Evolutionary conservation across 2,797 vertebrate genomes (phyloP), one percentile per base, ranked within the genome.

Genomic region (Clarias platycephalus): DNA sequence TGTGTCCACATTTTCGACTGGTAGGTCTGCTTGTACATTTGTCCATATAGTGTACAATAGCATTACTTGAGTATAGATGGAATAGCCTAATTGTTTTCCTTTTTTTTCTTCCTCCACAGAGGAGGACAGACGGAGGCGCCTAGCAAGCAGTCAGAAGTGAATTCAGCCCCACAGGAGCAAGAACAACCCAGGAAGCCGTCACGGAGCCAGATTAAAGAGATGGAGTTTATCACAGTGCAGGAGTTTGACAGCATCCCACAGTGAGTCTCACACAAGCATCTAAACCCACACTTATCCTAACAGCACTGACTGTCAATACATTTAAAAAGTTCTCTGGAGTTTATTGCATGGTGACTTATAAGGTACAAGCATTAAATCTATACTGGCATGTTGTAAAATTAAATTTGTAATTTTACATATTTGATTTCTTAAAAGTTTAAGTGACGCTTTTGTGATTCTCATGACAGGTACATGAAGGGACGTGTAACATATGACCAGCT

Each of bases 381-480:
- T 71, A 70, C 10, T 31, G 34, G 66, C 31, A 67, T 34, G 64
- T 66, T 31, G 28, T 7, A 26, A 63, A 63, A 26, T 40, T 40
- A 6, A 63, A 26, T 26, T 58, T 31, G 5, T 16, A 66, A 16
- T 6, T 26, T 28, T 31, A 7, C 13, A 16, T 7, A 66, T 66
- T 31, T 31, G 26, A 63, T 9, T 40, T 7, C n/a, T 66, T 31
- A 66, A 66, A 31, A 66, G 26, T 74, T 57, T 4, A 28, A 44
- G 26, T 75, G 49, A 20, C 2, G 1, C 26, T 10, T 75, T 31
- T 37, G 18, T n/a, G 49, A 74, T 55, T 18, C 55, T 37, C 12
- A 6, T 75, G 63, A 66, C 87, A 99, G 98, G 88, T 99, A 99
- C 89, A 94, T 99, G 96, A 98, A 95, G 88, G 97, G 97, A 15